These are phyloP conservation scores for Nicator chloris DNA, from an alignment of 2,113 vertebrate species.

Conservation along the genomic window DNA sequence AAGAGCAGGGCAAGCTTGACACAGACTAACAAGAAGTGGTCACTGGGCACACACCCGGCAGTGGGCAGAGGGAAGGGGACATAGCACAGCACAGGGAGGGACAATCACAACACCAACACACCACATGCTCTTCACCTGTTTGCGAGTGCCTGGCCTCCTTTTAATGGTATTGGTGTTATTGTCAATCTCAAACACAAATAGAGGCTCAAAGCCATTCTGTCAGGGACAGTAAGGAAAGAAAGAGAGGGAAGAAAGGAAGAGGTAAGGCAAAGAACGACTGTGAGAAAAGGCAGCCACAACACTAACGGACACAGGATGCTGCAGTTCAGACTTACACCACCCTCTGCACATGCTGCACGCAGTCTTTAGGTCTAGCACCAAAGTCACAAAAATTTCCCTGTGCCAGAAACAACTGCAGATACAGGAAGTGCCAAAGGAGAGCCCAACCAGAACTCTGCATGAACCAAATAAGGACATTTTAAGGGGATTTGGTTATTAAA, in stretches of 20 bases:
- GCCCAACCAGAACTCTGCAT: neutral
- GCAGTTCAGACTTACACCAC: neutral
- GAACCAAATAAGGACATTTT: neutral
- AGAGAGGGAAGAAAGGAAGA: conserved; percentile 42
- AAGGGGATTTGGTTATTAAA: neutral
- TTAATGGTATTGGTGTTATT: conserved; percentile 81
- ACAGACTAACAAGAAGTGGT: neutral
- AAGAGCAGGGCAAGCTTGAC: neutral
- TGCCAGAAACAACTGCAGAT: neutral
- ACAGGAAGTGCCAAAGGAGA: neutral
- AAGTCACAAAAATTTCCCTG: neutral
- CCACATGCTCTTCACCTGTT: conserved; percentile 72
- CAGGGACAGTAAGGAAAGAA: conserved; percentile 31
- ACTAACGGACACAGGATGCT: neutral
- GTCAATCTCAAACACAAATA: conserved; percentile 81
- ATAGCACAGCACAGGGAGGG: neutral
- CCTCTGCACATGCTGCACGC: neutral
- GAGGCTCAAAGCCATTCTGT: conserved; percentile 76
- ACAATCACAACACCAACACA: conserved; percentile 38
- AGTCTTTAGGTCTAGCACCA: neutral
- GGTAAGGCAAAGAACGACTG: neutral
- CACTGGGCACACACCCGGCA: neutral
- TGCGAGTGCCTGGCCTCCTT: conserved; percentile 73
- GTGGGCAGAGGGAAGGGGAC: neutral
- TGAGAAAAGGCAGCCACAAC: neutral